Conservation (phyloP, 2,888 invertebrate genomes). For the Drosophila nr. medialis region DNA sequence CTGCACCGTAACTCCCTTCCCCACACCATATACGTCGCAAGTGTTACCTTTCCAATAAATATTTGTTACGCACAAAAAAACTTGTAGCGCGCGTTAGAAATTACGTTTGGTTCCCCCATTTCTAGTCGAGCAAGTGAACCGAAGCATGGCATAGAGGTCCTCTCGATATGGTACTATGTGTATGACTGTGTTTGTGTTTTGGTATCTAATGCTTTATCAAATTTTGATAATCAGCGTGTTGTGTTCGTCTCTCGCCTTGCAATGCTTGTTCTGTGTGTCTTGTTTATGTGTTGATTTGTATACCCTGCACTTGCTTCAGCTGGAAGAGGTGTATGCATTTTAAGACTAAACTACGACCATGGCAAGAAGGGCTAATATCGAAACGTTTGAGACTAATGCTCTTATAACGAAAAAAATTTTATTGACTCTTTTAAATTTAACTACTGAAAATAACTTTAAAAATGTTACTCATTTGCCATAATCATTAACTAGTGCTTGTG, state of each 20-base stretch:
- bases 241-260: conserved; percentile 63
- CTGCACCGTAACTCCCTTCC: conserved; percentile 2
- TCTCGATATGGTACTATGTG: conserved; percentile 33
- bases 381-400: background rate
- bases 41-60: conserved; percentile 82
- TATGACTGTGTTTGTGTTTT: conserved; percentile 40
- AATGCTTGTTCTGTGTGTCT: conserved; percentile 48
- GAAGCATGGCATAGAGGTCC: conserved; percentile 46
- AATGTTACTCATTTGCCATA: background rate
- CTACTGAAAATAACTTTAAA: background rate
- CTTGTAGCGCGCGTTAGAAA: conserved; percentile 74
- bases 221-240: conserved; percentile 72
- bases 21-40: conserved; percentile 46
- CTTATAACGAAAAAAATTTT: background rate
- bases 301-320: conserved; percentile 31
- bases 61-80: conserved; percentile 80
- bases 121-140: conserved; percentile 63
- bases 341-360: fast-evolving
- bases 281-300: conserved; percentile 59
- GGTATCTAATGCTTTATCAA: conserved; percentile 72
- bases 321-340: background rate
- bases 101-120: conserved; percentile 33
- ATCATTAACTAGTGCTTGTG: background rate
- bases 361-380: too few species aligned
- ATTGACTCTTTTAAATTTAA: background rate